Base-by-base conservation (phyloP, 2,113 vertebrate genomes). In the Riparia riparia region DNA sequence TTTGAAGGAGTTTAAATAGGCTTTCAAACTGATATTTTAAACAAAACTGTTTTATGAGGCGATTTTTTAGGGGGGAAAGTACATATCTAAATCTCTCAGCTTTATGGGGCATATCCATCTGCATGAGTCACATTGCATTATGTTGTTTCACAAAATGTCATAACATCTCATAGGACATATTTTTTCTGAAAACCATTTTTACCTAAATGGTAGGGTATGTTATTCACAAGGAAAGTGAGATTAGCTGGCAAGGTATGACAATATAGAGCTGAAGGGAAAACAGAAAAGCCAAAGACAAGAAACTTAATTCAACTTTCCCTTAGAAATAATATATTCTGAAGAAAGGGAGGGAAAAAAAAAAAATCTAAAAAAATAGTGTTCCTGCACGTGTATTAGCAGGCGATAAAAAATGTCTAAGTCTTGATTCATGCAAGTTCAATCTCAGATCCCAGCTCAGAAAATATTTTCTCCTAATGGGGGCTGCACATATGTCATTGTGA, bases 121-220 rank as follows among this genome's bases (percentile, higher is more conserved):
- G 72, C 86, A 84, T 89, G 92, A 94, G 65, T 95, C 92, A 92
- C 65, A 74, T 42, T 69, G 80, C 65, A 91, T 94, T 92, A 86
- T 83, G 90, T 87, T 96, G 82, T 95, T 96, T 92, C 88, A 86
- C n/a, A 84, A 89, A 92, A 90, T 94, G 93, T 92, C 88, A 86
- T 92, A 96, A 74, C 65, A 93, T 57, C 80, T 95, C 81, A 78
- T 39, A 93, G 90, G 90, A 80, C 44, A 49, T 70, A 44, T 93
- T 90, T 86, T 91, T 93, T 50, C 88, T 93, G 57, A 74, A 84
- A 96, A 41, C 15, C 31, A 56, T 74, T 96, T 93, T 90, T 83
- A 71, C 61, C 85, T 70, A 94, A 96, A 91, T 88, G 80, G 72
- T 94, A 74, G 72, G n/a, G 49, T 90, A 60, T 49, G 68, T 28